Evolutionary conservation across 2,888 invertebrate genomes (phyloP), one percentile per base, ranked within the genome.

Genomic region (Torymus texanus): DNA sequence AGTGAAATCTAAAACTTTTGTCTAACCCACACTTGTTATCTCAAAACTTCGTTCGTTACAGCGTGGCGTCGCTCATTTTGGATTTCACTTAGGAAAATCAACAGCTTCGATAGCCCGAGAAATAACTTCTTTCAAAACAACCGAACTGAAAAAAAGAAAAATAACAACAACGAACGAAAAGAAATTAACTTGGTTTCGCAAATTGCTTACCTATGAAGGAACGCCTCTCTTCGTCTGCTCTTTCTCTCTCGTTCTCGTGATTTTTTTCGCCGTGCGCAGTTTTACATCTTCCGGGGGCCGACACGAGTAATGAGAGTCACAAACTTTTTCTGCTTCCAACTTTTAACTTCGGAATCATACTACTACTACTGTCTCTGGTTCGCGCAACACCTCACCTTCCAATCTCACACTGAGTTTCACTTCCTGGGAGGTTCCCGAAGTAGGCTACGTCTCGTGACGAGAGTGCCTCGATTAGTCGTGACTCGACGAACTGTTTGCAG

Each of bases 291-390:
- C 73, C 55, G 55, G 29, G 4, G 29, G 77, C 65, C 68, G 63
- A 71, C 66, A 13, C 29, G 29, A 5, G 29, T 65, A 77, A 77
- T 67, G 58, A 78, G 67, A 80, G 65, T 80, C 70, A 75, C 66
- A 75, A 75, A 78, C 66, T 78, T 78, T 75, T 70, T 66, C 58
- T 66, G 50, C 56, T 74, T 71, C 21, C 50, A 80, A 78, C 71
- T 71, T 66, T 68, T 71, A 78, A 78, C 55, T 75, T 75, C 18
- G 61, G 66, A 71, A 75, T 55, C 74, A 74, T 78, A 29, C 59
- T 62, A 76, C 41, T 74, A 8, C 18, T 13, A 11, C 50, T 63
- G 61, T 56, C 70, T 16, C 68, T 24, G 29, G 5, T 24, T 14
- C 24, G 10, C n/a, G 24, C n/a, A 12, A 10, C 24, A 18, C 63